These are phyloP conservation scores for Amblyopsis rosae DNA, from an alignment of 2,113 vertebrate genomes.

Conservation along the genomic window DNA sequence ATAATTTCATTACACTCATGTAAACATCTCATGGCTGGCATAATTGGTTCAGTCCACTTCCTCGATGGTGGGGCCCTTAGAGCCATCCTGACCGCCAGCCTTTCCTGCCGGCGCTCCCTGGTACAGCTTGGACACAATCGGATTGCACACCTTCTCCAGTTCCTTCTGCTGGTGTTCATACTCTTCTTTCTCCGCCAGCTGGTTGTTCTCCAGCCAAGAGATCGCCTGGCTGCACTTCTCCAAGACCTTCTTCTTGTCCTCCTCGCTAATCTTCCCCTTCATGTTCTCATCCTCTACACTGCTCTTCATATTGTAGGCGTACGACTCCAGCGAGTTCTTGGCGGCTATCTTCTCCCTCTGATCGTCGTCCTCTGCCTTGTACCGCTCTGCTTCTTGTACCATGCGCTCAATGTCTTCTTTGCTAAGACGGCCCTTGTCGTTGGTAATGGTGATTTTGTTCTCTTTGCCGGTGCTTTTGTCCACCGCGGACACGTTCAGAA, in stretches of 20 bases:
- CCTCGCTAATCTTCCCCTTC: slow-evolving; percentile 64
- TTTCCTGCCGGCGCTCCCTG: slow-evolving; percentile 52
- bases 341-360: slow-evolving; percentile 65
- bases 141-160: slow-evolving; percentile 66
- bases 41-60: slow-evolving; percentile 63
- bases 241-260: slow-evolving; percentile 60
- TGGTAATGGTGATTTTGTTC: slow-evolving; percentile 74
- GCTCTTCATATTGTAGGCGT: slow-evolving; percentile 67
- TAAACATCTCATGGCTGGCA: background rate
- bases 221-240: slow-evolving; percentile 69
- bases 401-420: slow-evolving; percentile 71
- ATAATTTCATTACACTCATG: background rate
- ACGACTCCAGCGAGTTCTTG: slow-evolving; percentile 67
- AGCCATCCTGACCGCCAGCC: slow-evolving; percentile 38
- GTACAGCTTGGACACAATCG: slow-evolving; percentile 65
- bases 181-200: slow-evolving; percentile 69
- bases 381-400: slow-evolving; percentile 70
- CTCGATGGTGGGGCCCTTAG: slow-evolving; percentile 66
- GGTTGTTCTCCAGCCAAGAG: slow-evolving; percentile 71
- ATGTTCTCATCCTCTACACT: slow-evolving; percentile 64
- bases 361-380: slow-evolving; percentile 63
- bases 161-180: slow-evolving; percentile 68
- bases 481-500: slow-evolving; percentile 59
- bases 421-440: slow-evolving; percentile 68
- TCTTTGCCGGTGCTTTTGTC: slow-evolving; percentile 73